phyloP scores from a whole-genome alignment of 2,888 invertebrate genomes.

The Eudasyphora cyanicolor region DNA sequence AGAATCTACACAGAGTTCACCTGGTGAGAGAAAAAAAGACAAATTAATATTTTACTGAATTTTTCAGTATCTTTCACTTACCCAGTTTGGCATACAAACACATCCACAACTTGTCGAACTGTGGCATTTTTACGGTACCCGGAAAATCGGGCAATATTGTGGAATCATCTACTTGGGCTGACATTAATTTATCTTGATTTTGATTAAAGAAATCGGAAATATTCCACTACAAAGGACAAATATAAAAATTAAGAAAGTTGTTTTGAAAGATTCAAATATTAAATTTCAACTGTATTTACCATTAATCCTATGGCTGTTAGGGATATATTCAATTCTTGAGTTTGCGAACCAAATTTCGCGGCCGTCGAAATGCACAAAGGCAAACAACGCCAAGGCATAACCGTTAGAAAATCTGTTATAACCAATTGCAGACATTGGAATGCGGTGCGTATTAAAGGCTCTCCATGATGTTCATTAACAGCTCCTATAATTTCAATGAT shows the following conservation, averaged over 20 bases:
- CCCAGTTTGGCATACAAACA: conserved; percentile 92
- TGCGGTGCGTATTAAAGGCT: conserved; percentile 94
- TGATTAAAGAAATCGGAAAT: conserved; percentile 98
- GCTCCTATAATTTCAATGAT: conserved; percentile 97
- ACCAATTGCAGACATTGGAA: conserved; percentile 98
- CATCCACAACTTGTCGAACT: conserved; percentile 97
- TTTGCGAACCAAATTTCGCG: conserved; percentile 97
- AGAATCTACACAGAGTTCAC: conserved; percentile 95
- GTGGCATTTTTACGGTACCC: conserved; percentile 90
- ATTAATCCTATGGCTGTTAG: conserved; percentile 97
- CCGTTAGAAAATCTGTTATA: conserved; percentile 95
- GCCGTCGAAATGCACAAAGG: conserved; percentile 95
- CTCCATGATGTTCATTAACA: conserved; percentile 94
- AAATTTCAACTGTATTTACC: too few relatives aligned
- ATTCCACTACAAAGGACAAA: conserved; percentile 92
- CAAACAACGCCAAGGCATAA: conserved; percentile 95
- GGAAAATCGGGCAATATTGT: conserved; percentile 92
- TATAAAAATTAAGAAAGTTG: neutral
- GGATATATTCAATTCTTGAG: conserved; percentile 97
- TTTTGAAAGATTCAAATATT: neutral
- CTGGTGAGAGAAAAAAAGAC: conserved; percentile 73
- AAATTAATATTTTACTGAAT: neutral
- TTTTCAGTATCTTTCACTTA: conserved; percentile 52
- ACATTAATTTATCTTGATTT: conserved; percentile 92
- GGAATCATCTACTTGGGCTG: conserved; percentile 86